phyloP scores from a whole-genome alignment of 2,797 vertebrate genomes.

The Enteromius fasciolatus region DNA sequence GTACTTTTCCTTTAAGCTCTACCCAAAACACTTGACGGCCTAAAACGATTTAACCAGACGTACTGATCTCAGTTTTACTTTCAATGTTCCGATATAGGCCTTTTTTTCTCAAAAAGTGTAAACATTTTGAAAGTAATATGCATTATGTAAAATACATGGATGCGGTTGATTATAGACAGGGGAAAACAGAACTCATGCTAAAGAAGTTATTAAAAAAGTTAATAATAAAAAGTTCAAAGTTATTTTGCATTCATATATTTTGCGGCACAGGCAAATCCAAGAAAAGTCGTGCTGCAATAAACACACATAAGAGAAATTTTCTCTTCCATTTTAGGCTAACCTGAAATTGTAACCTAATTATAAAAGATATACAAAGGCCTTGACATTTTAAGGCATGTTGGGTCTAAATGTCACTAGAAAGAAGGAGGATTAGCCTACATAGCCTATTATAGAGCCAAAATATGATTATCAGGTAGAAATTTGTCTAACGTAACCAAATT shows the following conservation, averaged over 20 bases:
- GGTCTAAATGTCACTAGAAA: neutral
- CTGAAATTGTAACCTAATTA: neutral
- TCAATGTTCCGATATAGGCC: neutral
- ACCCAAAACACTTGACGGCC: neutral
- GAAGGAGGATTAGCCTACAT: neutral
- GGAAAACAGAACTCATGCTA: neutral
- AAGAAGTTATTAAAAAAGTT: neutral
- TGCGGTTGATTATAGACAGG: neutral
- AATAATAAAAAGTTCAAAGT: neutral
- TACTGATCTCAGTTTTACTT: neutral
- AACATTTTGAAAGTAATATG: neutral
- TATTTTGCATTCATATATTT: slow-evolving; percentile 29
- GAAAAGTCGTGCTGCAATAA: neutral
- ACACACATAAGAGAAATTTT: neutral
- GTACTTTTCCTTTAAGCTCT: neutral
- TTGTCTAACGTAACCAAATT: neutral
- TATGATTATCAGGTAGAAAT: neutral
- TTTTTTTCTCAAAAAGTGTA: neutral
- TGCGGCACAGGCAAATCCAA: neutral
- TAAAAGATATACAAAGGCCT: no score
- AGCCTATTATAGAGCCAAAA: neutral
- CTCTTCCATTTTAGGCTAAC: neutral
- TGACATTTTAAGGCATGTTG: neutral
- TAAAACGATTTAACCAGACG: neutral
- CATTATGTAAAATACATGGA: neutral